Percentiles rank a stretch among this genome's conserved stretches.
phyloP scores from a whole-genome alignment of 1,140 invertebrate species.

The Drosophila lacertosa region DNA sequence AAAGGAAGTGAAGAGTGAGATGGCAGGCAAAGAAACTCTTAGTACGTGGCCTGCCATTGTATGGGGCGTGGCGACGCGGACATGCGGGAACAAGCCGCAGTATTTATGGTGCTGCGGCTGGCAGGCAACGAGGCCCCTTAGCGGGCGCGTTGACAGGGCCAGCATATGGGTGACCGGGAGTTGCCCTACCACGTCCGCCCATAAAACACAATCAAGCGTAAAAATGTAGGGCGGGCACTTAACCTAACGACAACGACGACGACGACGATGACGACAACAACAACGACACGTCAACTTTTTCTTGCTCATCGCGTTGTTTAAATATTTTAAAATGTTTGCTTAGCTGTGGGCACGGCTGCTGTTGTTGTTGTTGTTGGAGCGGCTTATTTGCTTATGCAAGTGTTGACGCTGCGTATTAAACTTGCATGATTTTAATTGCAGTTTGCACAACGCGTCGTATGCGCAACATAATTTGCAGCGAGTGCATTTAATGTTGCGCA shows the following conservation, averaged over 20 bases:
- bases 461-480: slow-evolving; percentile 64
- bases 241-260: slow-evolving; percentile 57
- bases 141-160: slow-evolving; percentile 3
- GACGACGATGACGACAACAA: slow-evolving; percentile 32
- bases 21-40: slow-evolving; percentile 16
- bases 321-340: slow-evolving; percentile 82
- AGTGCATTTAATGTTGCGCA: slow-evolving; percentile 77
- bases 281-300: slow-evolving; percentile 65
- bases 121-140: slow-evolving; percentile 36
- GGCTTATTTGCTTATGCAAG: slow-evolving; percentile 75
- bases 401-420: slow-evolving; percentile 76
- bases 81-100: slow-evolving; percentile 76
- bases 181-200: slow-evolving; percentile 48
- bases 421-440: slow-evolving; percentile 82
- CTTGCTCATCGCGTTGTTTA: slow-evolving; percentile 57
- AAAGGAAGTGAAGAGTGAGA: background rate
- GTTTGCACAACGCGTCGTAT: slow-evolving; percentile 60
- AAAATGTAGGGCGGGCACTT: slow-evolving; percentile 76
- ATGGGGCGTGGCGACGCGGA: slow-evolving; percentile 70
- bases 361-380: slow-evolving; percentile 36
- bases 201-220: slow-evolving; percentile 82
- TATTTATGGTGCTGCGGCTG: slow-evolving; percentile 77
- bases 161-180: slow-evolving; percentile 2
- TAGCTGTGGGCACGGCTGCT: slow-evolving; percentile 52
- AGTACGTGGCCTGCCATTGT: slow-evolving; percentile 33